These are phyloP conservation scores for Choristoneura fumiferana DNA, from an alignment of 1,140 invertebrate genomes.

Conservation along the genomic window DNA sequence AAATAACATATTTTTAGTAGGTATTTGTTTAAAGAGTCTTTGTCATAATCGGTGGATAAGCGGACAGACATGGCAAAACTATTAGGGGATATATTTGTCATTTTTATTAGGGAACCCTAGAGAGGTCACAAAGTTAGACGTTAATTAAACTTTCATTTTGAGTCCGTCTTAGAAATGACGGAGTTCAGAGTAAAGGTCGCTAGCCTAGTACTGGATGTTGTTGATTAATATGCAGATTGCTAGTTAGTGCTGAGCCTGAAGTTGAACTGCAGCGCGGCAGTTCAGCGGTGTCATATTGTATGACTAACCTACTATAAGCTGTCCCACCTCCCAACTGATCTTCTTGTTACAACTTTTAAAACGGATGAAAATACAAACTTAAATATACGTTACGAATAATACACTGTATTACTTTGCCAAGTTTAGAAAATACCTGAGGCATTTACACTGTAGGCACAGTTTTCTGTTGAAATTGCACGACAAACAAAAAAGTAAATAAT, in stretches of 20 bases:
- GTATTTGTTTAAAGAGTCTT: too few species aligned
- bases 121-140: background rate
- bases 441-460: too few species aligned
- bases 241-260: slow-evolving; percentile 13
- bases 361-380: background rate
- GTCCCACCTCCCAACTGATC: background rate
- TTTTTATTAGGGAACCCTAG: too few species aligned
- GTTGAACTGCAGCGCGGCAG: slow-evolving; percentile 11
- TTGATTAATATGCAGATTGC: slow-evolving; percentile 19
- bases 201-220: background rate
- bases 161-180: slow-evolving; percentile 1
- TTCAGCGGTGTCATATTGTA: slow-evolving; percentile 19
- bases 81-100: too few species aligned
- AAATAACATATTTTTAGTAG: too few species aligned
- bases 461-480: too few species aligned
- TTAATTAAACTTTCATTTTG: background rate
- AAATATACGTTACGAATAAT: background rate
- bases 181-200: slow-evolving; percentile 7
- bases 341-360: slow-evolving; percentile 3
- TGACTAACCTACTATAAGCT: background rate
- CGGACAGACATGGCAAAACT: too few species aligned
- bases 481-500: too few species aligned
- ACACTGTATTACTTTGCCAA: background rate
- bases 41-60: too few species aligned
- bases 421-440: too few species aligned